Conservation (phyloP, 2,888 invertebrate genomes). For the Melanophora roralis region DNA sequence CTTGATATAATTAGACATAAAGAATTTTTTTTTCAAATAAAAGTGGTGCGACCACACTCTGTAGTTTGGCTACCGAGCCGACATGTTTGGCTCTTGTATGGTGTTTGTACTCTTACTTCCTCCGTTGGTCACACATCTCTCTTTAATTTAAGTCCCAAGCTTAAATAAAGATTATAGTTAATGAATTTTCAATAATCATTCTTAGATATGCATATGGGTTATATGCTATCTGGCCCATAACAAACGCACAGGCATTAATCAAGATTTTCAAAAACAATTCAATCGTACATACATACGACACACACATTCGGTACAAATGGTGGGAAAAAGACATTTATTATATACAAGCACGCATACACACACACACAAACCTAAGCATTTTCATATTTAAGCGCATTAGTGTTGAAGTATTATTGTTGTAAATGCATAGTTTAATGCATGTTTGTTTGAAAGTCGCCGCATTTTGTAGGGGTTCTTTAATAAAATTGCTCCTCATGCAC, state of each 20-base stretch:
- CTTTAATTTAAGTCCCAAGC: not conserved
- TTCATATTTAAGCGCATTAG: slow-evolving; percentile 28
- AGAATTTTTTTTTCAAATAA: no score
- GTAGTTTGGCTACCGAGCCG: no score
- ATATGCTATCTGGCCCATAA: slow-evolving; percentile 12
- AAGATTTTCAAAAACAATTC: slow-evolving; percentile 53
- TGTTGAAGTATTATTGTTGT: not conserved
- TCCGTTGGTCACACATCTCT: not conserved
- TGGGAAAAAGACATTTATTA: slow-evolving; percentile 53
- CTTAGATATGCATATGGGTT: slow-evolving; percentile 30
- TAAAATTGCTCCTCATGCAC: not conserved
- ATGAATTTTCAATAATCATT: slow-evolving; percentile 47
- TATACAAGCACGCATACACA: not conserved
- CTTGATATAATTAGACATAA: no score
- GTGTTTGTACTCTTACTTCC: no score
- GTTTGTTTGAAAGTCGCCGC: not conserved
- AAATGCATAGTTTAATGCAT: no score
- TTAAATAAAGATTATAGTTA: slow-evolving; percentile 10
- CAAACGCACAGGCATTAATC: slow-evolving; percentile 49
- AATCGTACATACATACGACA: slow-evolving; percentile 21
- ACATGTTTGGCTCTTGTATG: no score
- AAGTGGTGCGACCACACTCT: no score
- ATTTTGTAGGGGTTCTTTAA: slow-evolving; percentile 40
- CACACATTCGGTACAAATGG: slow-evolving; percentile 27
- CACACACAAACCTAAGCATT: slow-evolving; percentile 5